These are phyloP conservation scores for Zaprionus inermis DNA, from an alignment of 1,140 invertebrate genomes.

Conservation along the genomic window DNA sequence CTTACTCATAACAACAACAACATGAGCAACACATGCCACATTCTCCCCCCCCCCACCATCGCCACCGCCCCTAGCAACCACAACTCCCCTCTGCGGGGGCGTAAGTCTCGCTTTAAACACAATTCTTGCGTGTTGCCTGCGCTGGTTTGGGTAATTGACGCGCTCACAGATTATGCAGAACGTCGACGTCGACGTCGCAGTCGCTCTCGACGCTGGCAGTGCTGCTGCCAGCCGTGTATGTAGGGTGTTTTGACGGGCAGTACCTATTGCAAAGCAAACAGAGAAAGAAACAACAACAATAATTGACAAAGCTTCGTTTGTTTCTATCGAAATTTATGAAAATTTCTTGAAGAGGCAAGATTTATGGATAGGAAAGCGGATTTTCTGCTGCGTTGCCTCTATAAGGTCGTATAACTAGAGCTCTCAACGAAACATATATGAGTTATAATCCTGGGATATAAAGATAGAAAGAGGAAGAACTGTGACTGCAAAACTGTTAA, in stretches of 20 bases:
- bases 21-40: constrained; percentile 13
- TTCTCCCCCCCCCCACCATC: constrained; percentile 4
- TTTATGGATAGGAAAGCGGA: not conserved
- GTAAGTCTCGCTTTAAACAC: constrained; percentile 54
- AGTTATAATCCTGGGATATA: too few relatives aligned
- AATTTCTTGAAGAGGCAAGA: not conserved
- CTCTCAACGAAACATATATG: too few relatives aligned
- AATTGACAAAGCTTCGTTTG: constrained; percentile 1
- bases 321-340: constrained; percentile 1
- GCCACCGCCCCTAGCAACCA: too few relatives aligned
- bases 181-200: constrained; percentile 20
- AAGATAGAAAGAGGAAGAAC: too few relatives aligned
- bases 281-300: constrained; percentile 10
- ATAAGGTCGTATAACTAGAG: too few relatives aligned
- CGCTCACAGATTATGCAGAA: constrained; percentile 73
- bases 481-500: too few relatives aligned
- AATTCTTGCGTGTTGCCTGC: constrained; percentile 52
- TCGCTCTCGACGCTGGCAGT: not conserved
- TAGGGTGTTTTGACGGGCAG: not conserved
- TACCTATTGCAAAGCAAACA: not conserved
- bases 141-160: constrained; percentile 79
- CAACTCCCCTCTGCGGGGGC: not conserved
- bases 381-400: too few relatives aligned
- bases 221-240: not conserved
- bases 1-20: constrained; percentile 46